Conservation (phyloP, 2,113 vertebrate species). For the Echinops telfairi region DNA sequence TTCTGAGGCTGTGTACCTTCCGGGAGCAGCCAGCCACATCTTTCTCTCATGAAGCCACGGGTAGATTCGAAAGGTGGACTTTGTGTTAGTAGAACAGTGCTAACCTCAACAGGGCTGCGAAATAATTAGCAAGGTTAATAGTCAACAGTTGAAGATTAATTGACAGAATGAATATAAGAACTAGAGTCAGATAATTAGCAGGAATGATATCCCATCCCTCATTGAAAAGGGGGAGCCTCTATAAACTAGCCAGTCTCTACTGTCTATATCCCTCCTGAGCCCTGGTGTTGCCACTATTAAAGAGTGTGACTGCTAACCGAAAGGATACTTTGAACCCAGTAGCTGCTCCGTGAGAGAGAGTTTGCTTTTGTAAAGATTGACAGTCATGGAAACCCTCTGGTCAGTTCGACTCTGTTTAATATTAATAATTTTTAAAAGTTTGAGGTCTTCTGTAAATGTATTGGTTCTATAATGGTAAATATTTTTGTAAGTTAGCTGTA, state of each 20-base stretch:
- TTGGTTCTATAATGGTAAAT: slow-evolving; percentile 8
- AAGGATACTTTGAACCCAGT: too few relatives aligned
- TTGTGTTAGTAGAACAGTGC: too few relatives aligned
- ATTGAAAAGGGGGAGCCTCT: neutral
- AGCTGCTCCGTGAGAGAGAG: too few relatives aligned
- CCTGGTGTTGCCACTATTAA: too few relatives aligned
- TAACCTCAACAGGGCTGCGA: neutral
- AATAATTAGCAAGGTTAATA: neutral
- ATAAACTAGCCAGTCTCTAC: neutral
- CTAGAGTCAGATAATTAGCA: neutral
- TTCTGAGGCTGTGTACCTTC: too few relatives aligned
- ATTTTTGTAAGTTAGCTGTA: neutral
- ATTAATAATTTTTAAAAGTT: neutral
- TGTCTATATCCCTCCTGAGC: neutral
- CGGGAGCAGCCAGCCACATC: too few relatives aligned
- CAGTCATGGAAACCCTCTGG: too few relatives aligned
- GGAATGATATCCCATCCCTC: neutral
- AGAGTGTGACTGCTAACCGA: too few relatives aligned
- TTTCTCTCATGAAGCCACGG: too few relatives aligned
- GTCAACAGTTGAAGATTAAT: neutral
- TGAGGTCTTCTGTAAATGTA: neutral
- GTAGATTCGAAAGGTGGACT: too few relatives aligned
- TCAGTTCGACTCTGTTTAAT: neutral
- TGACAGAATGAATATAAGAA: neutral
- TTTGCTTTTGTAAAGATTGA: too few relatives aligned